Evolutionary conservation across 1,140 invertebrate species (phyloP), one percentile per base, ranked within the genome.

Genomic region (Capitella teleta): DNA sequence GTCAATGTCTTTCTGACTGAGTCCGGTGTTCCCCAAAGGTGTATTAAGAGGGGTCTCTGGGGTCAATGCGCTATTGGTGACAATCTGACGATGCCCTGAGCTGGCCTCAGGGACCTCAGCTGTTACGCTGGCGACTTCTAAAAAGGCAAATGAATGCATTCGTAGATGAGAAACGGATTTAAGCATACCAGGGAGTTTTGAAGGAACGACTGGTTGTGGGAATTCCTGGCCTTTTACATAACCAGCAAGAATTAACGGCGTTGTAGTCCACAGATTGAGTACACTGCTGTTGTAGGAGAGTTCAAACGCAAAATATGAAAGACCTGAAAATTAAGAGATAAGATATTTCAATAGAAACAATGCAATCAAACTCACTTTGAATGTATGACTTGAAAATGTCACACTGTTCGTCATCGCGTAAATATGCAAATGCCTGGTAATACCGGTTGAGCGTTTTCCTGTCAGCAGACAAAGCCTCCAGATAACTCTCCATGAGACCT

Each of bases 201-300:
- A 10, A 25, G 42, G 23, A 26, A n/a, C 2, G n/a, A 25, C 21
- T 12, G 21, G 42, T 8, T 8, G 42, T 25, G 21, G 21, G 14
- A 5, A 16, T 26, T 6, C 16, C 42, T 3, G 21, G 18, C 23
- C 23, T 24, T 23, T n/a, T 8, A 25, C 23, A 4, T 25, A 74
- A 14, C 88, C 88, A 18, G 88, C 82, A 49, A 93, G 72, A 57
- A 85, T 74, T 4, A 96, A 66, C 2, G 90, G 84, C n/a, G 81
- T 80, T 53, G 80, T 81, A 0, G 82, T 83, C 91, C 91, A 97
- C 32, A 79, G 79, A 71, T 97, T 96, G 0, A 96, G 70, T 5
- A 91, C 65, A 62, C 84, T 88, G 0, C 86, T 87, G 75, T 94
- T 94, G 52, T 79, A 84, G 2, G 86, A 84, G 47, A 95, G 68